Conservation (phyloP, 2,113 vertebrate genomes). For the Australoheros scitulus region DNA sequence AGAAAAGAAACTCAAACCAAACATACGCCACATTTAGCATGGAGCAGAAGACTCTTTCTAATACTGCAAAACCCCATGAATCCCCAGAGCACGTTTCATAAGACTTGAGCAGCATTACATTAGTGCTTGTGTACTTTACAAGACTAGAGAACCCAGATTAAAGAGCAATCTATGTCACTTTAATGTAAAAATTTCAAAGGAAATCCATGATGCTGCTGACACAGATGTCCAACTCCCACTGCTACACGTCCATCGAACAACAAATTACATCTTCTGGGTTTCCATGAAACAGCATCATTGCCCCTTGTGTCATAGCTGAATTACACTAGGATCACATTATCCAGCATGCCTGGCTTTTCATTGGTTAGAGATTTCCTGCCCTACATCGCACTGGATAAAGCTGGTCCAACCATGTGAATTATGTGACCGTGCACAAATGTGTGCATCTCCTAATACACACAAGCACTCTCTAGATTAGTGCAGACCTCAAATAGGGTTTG, state of each 20-base stretch:
- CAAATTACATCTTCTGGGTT: slow-evolving; percentile 10
- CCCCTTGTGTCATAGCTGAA: slow-evolving; percentile 6
- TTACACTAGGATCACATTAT: slow-evolving; percentile 14
- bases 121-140: not conserved
- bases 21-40: not conserved
- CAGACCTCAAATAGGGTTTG: slow-evolving; percentile 44
- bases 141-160: not conserved
- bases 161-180: not conserved
- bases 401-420: slow-evolving; percentile 19
- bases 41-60: accelerated
- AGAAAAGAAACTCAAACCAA: not conserved
- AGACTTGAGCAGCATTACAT: not conserved
- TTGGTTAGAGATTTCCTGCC: slow-evolving; percentile 36
- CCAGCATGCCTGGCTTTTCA: slow-evolving; percentile 3
- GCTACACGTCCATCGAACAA: not conserved
- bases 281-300: not conserved
- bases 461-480: slow-evolving; percentile 59
- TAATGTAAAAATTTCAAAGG: not conserved
- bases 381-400: slow-evolving; percentile 22
- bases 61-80: not conserved
- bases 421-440: not conserved
- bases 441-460: slow-evolving; percentile 12
- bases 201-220: not conserved
- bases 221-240: not conserved
- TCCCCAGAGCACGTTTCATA: not conserved